Evolutionary conservation across 2,113 vertebrate genomes (phyloP).

Genomic region (Elephas maximus): DNA sequence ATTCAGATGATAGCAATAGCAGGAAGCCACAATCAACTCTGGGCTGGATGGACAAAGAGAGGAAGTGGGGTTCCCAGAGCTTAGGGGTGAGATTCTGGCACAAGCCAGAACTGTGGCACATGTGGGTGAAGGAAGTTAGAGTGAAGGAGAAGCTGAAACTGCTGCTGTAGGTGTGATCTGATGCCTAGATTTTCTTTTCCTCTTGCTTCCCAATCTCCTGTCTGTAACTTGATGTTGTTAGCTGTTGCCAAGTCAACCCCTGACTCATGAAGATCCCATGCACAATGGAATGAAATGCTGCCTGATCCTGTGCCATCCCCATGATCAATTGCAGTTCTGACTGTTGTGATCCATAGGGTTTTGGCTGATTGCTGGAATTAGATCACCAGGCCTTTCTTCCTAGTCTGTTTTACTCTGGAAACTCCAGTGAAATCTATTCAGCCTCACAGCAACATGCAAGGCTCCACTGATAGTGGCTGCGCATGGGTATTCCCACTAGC

Average conservation of each 20-base stretch:
- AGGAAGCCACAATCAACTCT: constrained; percentile 73
- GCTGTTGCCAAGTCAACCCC: not conserved
- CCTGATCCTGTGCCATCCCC: not conserved
- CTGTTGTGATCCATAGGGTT: not conserved
- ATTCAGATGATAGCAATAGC: not conserved
- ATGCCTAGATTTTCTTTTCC: not conserved
- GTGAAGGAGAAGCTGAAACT: not conserved
- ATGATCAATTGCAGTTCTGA: not conserved
- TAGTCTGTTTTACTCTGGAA: not conserved
- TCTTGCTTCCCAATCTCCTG: not conserved
- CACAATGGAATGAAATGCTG: not conserved
- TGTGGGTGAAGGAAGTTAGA: not conserved
- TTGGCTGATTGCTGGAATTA: not conserved
- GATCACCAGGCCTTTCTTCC: not conserved
- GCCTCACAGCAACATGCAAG: not conserved
- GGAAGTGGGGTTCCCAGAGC: constrained; percentile 64
- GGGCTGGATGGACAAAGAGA: constrained; percentile 65
- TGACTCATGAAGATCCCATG: not conserved
- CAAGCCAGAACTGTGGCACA: constrained; percentile 43
- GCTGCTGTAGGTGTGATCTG: not conserved
- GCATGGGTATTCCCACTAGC: not conserved
- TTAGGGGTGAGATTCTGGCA: not conserved
- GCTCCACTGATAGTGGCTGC: not conserved
- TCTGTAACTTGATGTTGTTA: not conserved
- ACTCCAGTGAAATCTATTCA: not conserved